Evolutionary conservation across 1,140 invertebrate genomes (phyloP).

Genomic region (Notospermus geniculatus): DNA sequence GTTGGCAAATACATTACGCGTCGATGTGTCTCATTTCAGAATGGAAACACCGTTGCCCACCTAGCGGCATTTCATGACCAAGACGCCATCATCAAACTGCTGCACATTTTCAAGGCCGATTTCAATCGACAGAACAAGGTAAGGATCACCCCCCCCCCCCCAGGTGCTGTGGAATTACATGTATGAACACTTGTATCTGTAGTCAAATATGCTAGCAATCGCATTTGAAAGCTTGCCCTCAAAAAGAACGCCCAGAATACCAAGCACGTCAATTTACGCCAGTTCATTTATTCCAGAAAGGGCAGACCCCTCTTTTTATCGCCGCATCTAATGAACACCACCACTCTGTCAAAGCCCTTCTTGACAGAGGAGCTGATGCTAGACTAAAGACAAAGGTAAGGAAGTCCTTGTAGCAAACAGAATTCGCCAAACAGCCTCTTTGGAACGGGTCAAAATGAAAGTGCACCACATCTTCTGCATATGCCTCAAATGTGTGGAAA

Average conservation of each 20-base stretch:
- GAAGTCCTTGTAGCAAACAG: too few species aligned
- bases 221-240: too few species aligned
- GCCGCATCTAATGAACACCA: not conserved
- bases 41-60: not conserved
- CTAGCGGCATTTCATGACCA: not conserved
- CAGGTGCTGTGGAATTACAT: too few species aligned
- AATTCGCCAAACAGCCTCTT: too few species aligned
- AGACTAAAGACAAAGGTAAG: not conserved
- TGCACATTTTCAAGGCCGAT: conserved; percentile 5
- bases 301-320: not conserved
- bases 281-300: conserved; percentile 4
- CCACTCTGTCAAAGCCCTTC: not conserved
- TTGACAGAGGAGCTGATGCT: not conserved
- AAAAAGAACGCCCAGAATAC: too few species aligned
- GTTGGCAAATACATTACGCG: too few species aligned
- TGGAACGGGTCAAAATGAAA: too few species aligned
- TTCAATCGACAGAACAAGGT: conserved; percentile 3
- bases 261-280: too few species aligned
- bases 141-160: not conserved
- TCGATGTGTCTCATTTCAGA: not conserved
- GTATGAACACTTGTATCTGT: too few species aligned
- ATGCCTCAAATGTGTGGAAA: too few species aligned
- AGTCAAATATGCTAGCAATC: too few species aligned
- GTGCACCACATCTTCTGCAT: too few species aligned
- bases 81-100: conserved; percentile 4